These are phyloP conservation scores for Tiliacea citrago DNA, from an alignment of 2,888 invertebrate species.

Conservation along the genomic window DNA sequence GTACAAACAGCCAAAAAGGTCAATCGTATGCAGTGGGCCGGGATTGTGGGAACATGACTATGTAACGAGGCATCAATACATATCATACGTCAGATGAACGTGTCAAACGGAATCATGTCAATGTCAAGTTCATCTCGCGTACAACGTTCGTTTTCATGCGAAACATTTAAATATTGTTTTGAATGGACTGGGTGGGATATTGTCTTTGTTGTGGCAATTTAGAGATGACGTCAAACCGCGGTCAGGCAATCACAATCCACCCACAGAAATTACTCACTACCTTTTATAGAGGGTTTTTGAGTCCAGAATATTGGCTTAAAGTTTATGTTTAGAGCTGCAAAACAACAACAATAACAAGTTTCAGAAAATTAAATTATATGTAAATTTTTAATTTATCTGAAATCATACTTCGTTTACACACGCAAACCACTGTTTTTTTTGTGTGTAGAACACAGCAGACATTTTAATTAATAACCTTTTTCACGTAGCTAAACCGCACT, in stretches of 20 bases:
- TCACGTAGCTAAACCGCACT: conserved; percentile 57
- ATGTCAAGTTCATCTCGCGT: conserved; percentile 74
- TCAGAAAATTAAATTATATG: conserved; percentile 24
- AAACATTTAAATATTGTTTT: conserved; percentile 56
- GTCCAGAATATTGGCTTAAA: conserved; percentile 6
- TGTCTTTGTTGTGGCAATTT: conserved; percentile 41
- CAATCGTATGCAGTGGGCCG: conserved; percentile 71
- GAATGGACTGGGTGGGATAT: conserved; percentile 22
- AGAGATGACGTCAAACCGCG: conserved; percentile 60
- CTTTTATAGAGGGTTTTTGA: conserved; percentile 45
- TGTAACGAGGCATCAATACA: conserved; percentile 60
- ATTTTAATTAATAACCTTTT: conserved; percentile 68
- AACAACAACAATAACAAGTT: conserved; percentile 19
- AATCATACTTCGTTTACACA: conserved; percentile 34
- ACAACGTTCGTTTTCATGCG: conserved; percentile 50
- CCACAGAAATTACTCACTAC: conserved; percentile 50
- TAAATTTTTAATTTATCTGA: conserved; percentile 25
- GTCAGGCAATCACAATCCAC: conserved; percentile 35
- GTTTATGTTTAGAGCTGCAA: neutral
- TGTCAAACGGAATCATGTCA: conserved; percentile 74
- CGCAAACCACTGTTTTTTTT: conserved; percentile 28
- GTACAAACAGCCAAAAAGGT: conserved; percentile 64
- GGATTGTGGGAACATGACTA: conserved; percentile 64
- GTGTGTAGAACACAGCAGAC: conserved; percentile 45
- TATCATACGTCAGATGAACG: conserved; percentile 63